Conservation (phyloP, 2,888 invertebrate genomes). For the Eupithecia tripunctaria region DNA sequence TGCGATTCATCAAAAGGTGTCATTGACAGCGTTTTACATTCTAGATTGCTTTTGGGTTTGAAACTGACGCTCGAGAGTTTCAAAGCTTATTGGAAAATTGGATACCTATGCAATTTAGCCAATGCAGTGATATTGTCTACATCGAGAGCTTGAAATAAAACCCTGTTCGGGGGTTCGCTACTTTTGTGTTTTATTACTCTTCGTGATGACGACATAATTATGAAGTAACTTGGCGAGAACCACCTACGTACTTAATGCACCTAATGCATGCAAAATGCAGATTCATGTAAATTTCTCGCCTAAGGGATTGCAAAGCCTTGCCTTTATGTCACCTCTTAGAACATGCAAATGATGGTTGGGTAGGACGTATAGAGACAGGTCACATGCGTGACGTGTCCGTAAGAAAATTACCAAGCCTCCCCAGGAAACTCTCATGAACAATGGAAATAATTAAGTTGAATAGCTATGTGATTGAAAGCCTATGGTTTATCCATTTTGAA, state of each 20-base stretch:
- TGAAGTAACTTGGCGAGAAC: background rate
- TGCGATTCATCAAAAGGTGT: slow-evolving; percentile 14
- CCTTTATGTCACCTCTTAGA: slow-evolving; percentile 3
- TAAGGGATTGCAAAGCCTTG: background rate
- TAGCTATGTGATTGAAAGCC: background rate
- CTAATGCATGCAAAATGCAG: background rate
- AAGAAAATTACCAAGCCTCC: background rate
- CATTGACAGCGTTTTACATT: slow-evolving; percentile 12
- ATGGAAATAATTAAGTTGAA: background rate
- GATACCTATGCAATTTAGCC: background rate
- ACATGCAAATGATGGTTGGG: slow-evolving; percentile 5
- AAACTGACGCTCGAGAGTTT: slow-evolving; percentile 50
- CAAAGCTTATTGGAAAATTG: background rate
- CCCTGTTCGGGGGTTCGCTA: too few species aligned
- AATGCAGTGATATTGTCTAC: background rate
- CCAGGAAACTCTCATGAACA: background rate
- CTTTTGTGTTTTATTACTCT: background rate
- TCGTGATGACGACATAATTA: background rate
- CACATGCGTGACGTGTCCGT: background rate
- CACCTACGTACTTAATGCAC: background rate
- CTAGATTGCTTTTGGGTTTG: background rate
- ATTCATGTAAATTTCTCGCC: slow-evolving; percentile 3
- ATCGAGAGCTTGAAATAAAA: too few species aligned
- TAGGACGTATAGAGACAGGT: background rate
- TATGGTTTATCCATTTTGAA: too few species aligned